A percentile compares a stretch with the other conserved stretches of the same genome.
Evolutionary conservation across 2,888 invertebrate species (phyloP).

Genomic region (Diabrotica balteata): DNA sequence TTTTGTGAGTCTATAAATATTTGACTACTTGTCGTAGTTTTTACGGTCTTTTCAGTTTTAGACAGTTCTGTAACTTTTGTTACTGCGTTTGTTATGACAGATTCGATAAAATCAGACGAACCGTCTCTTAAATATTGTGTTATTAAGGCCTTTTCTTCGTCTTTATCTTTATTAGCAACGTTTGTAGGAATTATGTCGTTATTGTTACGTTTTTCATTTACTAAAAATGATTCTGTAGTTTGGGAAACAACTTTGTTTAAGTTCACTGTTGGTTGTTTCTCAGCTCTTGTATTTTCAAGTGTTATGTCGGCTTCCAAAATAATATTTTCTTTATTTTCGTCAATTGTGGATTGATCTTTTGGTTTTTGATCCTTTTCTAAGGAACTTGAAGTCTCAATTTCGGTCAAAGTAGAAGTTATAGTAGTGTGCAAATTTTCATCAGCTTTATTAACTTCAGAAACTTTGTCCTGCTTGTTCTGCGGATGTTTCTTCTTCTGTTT

Average conservation of each 20-base stretch:
- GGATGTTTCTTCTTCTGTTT: too few relatives aligned
- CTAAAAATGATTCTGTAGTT: slow-evolving; percentile 19
- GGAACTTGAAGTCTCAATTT: too few relatives aligned
- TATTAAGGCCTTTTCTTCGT: background rate
- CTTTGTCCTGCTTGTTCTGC: too few relatives aligned
- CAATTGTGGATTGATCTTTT: too few relatives aligned
- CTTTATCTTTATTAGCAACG: background rate
- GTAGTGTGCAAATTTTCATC: too few relatives aligned
- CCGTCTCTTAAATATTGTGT: slow-evolving; percentile 19
- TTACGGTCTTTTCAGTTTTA: slow-evolving; percentile 8
- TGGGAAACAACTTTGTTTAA: background rate
- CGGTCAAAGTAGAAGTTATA: too few relatives aligned
- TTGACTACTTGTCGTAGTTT: background rate
- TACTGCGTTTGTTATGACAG: slow-evolving; percentile 29
- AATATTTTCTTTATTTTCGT: background rate
- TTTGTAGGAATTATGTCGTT: background rate
- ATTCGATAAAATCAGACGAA: slow-evolving; percentile 20
- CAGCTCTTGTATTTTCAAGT: background rate
- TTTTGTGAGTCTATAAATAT: background rate
- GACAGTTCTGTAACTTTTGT: slow-evolving; percentile 20
- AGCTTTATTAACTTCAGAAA: too few relatives aligned
- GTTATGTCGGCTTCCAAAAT: background rate
- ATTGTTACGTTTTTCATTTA: slow-evolving; percentile 17
- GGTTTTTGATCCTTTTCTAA: too few relatives aligned
- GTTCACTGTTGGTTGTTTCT: too few relatives aligned